A percentile compares a stretch with the other conserved stretches of the same genome.
phyloP scores from a whole-genome alignment of 30 jellyfish, hydroid and myxozoan species.

The Phacellophora camtschatica region DNA sequence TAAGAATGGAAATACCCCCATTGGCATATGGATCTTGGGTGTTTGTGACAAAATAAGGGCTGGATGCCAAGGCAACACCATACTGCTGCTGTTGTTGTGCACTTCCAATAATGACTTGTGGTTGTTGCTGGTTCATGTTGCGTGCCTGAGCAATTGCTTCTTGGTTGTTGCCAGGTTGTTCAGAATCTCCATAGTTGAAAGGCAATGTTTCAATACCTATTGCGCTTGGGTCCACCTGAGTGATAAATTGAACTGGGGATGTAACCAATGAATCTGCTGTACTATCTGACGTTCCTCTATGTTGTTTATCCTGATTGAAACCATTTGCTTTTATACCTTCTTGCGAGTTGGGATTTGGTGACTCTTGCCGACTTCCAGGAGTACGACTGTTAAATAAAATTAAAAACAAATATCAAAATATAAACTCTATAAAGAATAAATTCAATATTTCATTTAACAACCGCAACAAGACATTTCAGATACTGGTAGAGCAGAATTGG shows the following conservation, averaged over 20 bases:
- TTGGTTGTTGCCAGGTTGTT: conserved; percentile 12
- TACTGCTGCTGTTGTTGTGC: conserved; percentile 86
- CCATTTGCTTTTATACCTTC: conserved; percentile 50
- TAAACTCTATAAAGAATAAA: too few species aligned
- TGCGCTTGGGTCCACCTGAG: conserved; percentile 62
- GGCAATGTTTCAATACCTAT: conserved; percentile 72
- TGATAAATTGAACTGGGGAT: conserved; percentile 89
- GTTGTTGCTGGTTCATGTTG: conserved; percentile 75
- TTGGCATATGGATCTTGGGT: conserved; percentile 92
- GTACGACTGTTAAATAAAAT: conserved; percentile 64
- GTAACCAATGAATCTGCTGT: conserved; percentile 72
- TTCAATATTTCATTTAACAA: too few species aligned
- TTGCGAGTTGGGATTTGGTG: conserved; percentile 82
- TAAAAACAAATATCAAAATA: neutral
- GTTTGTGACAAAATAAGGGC: conserved; percentile 86
- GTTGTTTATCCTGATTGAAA: conserved; percentile 44
- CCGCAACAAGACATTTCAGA: too few species aligned
- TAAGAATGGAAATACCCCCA: conserved; percentile 85
- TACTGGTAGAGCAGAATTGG: too few species aligned
- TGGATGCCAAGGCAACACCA: conserved; percentile 78
- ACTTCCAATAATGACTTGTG: conserved; percentile 55
- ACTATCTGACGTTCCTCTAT: conserved; percentile 24
- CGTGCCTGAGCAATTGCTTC: conserved; percentile 39
- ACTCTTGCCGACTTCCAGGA: conserved; percentile 89
- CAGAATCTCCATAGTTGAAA: conserved; percentile 48